These are phyloP conservation scores for Eufriesea mexicana DNA, from an alignment of 1,140 invertebrate species.

Conservation along the genomic window DNA sequence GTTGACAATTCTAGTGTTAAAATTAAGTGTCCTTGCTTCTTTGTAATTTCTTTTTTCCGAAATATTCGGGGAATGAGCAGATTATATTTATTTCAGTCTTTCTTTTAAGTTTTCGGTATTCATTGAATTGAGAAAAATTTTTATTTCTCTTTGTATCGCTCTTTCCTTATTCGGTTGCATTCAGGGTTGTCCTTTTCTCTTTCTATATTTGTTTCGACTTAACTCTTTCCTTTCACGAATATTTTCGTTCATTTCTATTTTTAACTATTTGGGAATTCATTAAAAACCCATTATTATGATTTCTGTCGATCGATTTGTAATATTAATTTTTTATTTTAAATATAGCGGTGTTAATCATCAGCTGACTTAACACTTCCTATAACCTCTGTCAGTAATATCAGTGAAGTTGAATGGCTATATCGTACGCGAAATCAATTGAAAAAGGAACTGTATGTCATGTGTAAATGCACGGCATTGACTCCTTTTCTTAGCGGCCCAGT, in stretches of 20 bases:
- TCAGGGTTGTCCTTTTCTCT: too few relatives aligned
- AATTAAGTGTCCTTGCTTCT: background rate
- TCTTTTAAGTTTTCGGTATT: background rate
- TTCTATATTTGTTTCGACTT: background rate
- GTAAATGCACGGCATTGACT: conserved; percentile 36
- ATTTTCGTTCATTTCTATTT: background rate
- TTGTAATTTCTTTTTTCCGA: background rate
- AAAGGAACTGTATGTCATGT: conserved; percentile 1
- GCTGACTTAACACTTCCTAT: too few relatives aligned
- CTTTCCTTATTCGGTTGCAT: background rate
- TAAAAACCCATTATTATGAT: too few relatives aligned
- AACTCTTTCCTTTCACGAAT: background rate
- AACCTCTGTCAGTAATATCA: background rate
- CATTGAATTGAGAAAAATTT: background rate
- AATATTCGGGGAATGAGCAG: background rate
- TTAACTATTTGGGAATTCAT: background rate
- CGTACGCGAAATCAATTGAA: background rate
- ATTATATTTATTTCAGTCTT: background rate
- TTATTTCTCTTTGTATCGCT: background rate
- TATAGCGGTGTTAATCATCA: too few relatives aligned
- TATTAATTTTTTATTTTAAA: too few relatives aligned
- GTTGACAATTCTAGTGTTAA: too few relatives aligned
- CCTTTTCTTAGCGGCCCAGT: conserved; percentile 20
- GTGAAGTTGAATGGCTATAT: background rate
- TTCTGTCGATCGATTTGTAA: too few relatives aligned